phyloP scores from a whole-genome alignment of 2,113 vertebrate genomes.

The Microcebus ravelobensis region DNA sequence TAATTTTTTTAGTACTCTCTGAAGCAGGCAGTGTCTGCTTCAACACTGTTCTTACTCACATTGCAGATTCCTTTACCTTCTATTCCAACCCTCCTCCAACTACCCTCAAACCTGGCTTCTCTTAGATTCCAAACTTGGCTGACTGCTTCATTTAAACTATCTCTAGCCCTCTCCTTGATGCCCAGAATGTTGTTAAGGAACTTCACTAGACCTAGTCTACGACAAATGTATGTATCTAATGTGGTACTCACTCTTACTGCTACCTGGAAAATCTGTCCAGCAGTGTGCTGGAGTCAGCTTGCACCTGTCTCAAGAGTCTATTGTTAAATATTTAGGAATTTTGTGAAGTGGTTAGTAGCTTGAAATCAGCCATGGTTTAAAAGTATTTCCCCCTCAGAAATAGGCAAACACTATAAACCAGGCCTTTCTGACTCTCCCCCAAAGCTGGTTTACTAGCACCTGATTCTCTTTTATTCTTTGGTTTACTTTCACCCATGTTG shows the following conservation, averaged over 20 bases:
- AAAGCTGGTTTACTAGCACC: not conserved
- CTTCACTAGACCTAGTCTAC: not conserved
- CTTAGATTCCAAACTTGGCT: not conserved
- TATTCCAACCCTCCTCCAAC: not conserved
- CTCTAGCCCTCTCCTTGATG: not conserved
- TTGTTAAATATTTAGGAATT: not conserved
- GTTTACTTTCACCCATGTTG: not conserved
- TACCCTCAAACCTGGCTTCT: not conserved
- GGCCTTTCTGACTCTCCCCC: not conserved
- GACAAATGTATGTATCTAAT: not conserved
- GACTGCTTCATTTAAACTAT: not conserved
- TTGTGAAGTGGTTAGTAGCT: not conserved
- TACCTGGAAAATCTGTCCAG: not conserved
- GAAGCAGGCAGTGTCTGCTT: not conserved
- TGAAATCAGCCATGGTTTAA: not conserved
- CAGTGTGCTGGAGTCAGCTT: not conserved
- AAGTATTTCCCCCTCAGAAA: not conserved
- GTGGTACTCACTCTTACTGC: not conserved
- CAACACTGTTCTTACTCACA: not conserved
- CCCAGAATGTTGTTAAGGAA: not conserved
- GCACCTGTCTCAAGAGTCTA: not conserved
- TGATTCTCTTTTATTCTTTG: not conserved
- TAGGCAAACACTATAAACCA: not conserved
- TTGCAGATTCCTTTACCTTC: not conserved
- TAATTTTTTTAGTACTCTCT: not conserved